phyloP scores from a whole-genome alignment of 2,113 vertebrate genomes.

The Cariama cristata region DNA sequence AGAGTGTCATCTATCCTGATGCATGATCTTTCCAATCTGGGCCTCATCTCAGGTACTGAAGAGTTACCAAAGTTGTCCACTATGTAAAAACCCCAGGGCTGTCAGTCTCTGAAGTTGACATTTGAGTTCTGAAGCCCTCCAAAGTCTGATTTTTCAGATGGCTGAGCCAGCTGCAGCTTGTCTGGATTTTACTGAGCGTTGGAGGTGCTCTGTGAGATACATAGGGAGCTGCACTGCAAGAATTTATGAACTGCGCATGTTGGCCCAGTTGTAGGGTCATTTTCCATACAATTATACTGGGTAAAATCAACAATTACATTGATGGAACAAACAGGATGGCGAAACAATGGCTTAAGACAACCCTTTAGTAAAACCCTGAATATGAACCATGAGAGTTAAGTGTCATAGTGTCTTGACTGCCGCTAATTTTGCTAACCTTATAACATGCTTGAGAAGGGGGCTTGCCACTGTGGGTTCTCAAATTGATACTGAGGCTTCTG shows the following conservation, averaged over 20 bases:
- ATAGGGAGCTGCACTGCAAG: background rate
- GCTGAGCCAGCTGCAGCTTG: background rate
- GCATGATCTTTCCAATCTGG: background rate
- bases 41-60: background rate
- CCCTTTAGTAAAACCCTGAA: background rate
- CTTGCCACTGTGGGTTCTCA: background rate
- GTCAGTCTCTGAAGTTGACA: background rate
- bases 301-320: background rate
- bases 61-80: background rate
- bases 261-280: background rate
- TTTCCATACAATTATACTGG: background rate
- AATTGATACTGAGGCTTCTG: background rate
- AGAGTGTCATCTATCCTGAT: background rate
- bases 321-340: background rate
- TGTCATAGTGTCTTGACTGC: background rate
- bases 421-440: background rate
- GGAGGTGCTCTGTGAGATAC: background rate
- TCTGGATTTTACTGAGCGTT: constrained; percentile 2
- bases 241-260: background rate
- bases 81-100: background rate
- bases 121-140: background rate
- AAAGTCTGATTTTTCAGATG: background rate
- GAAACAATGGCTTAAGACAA: background rate
- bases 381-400: background rate
- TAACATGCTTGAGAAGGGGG: background rate